These are phyloP conservation scores for Cybosia mesomella DNA, from an alignment of 2,888 invertebrate genomes.

Conservation along the genomic window DNA sequence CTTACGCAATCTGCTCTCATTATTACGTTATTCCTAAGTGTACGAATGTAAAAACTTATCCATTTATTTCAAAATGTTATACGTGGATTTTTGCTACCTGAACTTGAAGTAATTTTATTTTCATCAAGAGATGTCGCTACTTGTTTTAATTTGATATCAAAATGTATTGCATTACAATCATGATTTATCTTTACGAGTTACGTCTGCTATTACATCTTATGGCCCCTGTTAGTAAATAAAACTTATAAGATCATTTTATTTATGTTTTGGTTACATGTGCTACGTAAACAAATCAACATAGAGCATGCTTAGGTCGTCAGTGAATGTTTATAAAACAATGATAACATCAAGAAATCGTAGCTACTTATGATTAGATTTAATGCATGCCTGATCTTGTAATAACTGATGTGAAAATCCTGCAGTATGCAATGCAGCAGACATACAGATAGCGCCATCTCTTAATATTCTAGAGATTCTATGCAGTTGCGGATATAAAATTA, in stretches of 20 bases:
- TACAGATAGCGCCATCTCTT: constrained; percentile 38
- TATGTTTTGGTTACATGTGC: not conserved
- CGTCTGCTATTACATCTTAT: not conserved
- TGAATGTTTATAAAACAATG: constrained; percentile 5
- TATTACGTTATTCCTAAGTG: not conserved
- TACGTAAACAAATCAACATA: not conserved
- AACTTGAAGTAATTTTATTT: constrained; percentile 16
- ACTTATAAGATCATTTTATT: not conserved
- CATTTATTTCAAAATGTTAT: not conserved
- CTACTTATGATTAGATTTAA: not conserved
- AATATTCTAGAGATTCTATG: constrained; percentile 3
- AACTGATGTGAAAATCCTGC: not conserved
- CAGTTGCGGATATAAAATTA: not conserved
- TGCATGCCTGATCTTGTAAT: not conserved
- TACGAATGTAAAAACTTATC: not conserved
- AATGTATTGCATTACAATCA: not conserved
- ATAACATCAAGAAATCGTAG: not conserved
- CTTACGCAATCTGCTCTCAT: not conserved
- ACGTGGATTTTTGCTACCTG: not conserved
- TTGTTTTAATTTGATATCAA: not conserved
- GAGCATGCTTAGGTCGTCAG: not conserved
- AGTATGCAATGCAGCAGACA: constrained; percentile 8
- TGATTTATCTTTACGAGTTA: not conserved
- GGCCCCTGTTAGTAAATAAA: not conserved
- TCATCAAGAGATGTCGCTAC: constrained; percentile 42